Conservation (phyloP, 2,113 vertebrate species). For the Phylloscopus trochiloides region DNA sequence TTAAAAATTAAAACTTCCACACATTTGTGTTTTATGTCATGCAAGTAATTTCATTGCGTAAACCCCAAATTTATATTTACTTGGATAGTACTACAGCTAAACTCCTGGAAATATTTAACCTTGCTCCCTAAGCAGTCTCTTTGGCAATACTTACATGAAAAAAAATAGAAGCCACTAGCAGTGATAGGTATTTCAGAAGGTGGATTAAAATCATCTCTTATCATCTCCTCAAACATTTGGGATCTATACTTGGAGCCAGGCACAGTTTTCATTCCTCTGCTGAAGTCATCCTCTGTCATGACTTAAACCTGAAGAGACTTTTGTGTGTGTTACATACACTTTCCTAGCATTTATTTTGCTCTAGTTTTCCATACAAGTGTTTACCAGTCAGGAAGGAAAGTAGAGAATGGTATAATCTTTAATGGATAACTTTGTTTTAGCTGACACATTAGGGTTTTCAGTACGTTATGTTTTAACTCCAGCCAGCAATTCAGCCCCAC, state of each 20-base stretch:
- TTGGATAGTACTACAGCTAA: background rate
- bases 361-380: background rate
- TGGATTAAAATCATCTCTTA: background rate
- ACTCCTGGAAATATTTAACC: background rate
- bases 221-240: background rate
- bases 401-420: background rate
- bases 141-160: background rate
- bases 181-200: background rate
- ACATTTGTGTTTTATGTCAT: background rate
- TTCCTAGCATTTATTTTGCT: background rate
- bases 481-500: background rate
- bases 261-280: background rate
- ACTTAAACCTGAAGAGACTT: background rate
- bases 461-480: background rate
- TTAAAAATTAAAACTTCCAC: background rate
- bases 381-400: background rate
- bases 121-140: background rate
- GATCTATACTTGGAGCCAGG: background rate
- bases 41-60: background rate
- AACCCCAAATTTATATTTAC: background rate
- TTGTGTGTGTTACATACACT: accelerated
- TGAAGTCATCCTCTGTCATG: background rate
- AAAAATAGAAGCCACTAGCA: background rate
- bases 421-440: background rate
- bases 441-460: background rate